Base-by-base conservation (phyloP, 2,113 vertebrate species). In the Hippocampus zosterae region DNA sequence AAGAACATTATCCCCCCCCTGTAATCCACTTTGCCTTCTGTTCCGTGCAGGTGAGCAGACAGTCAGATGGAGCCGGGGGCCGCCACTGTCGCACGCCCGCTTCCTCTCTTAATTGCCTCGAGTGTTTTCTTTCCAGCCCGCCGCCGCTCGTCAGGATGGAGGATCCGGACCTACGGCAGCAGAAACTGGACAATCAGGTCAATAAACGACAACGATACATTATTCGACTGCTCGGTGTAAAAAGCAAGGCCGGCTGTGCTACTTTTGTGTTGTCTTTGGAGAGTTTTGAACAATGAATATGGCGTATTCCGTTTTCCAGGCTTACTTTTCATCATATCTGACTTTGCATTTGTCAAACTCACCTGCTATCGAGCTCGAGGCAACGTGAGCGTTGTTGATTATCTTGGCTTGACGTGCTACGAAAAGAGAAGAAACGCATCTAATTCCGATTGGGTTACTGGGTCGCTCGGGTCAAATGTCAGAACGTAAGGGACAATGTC, bases 11-110 rank as follows among this genome's bases (percentile, higher is more conserved):
- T 90, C 89, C 88, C 25, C 88, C 25, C 75, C 79, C 27, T 76
- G 74, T 92, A 92, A 93, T 92, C 92, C 85, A 89, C 90, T 92
- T 92, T 91, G 87, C 88, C 88, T 86, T 92, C 89, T 92, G 90
- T 86, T 83, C 18, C 83, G 75, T 41, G 80, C 88, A 89, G 84
- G 89, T 89, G 88, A 83, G 75, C 75, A 81, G 78, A 76, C 77
- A 78, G 74, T 81, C 77, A 83, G 71, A 81, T 82, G 68, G 82
- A 81, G 65, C 68, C 59, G 42, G 52, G 63, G 61, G 71, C n/a
- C 64, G 66, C 67, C 65, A 67, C 5, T 6, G 33, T 65, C 67
- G 79, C 71, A 77, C 70, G 23, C 27, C 13, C 59, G 5, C 23
- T 57, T 60, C 44, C 11, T 52, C 64, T 27, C 71, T 68, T 73